Conservation (phyloP, 1,140 invertebrate genomes). For the Apolygus lucorum region DNA sequence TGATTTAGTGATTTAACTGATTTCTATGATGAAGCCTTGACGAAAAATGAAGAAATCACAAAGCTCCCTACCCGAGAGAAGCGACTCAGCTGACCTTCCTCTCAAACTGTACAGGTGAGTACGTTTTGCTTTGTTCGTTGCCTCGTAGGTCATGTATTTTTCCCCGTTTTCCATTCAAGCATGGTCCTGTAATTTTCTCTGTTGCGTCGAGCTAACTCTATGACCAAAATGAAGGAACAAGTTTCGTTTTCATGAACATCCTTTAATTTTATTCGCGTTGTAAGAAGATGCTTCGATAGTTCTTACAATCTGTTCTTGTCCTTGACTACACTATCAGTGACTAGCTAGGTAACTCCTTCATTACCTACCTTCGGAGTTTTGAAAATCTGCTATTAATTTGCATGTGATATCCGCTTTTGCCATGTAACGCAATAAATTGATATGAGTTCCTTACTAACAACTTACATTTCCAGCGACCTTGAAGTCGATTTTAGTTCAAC, state of each 20-base stretch:
- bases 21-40: constrained; percentile 32
- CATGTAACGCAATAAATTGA: background rate
- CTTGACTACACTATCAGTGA: too few species aligned
- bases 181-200: constrained; percentile 24
- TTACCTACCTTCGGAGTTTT: too few species aligned
- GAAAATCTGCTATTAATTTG: too few species aligned
- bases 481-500: background rate
- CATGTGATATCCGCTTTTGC: background rate
- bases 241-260: background rate
- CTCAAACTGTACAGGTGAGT: constrained; percentile 42
- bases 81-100: constrained; percentile 39
- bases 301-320: too few species aligned
- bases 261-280: background rate
- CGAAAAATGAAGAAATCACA: constrained; percentile 41
- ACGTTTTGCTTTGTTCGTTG: constrained; percentile 1
- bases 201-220: constrained; percentile 16
- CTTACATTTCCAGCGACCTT: background rate
- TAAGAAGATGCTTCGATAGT: background rate
- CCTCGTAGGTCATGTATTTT: background rate
- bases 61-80: constrained; percentile 39
- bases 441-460: background rate
- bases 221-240: background rate
- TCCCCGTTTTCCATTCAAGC: constrained; percentile 18
- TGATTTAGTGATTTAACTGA: background rate
- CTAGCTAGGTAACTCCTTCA: too few species aligned